Evolutionary conservation across 2,888 invertebrate genomes (phyloP).

Genomic region (Eupithecia inturbata): DNA sequence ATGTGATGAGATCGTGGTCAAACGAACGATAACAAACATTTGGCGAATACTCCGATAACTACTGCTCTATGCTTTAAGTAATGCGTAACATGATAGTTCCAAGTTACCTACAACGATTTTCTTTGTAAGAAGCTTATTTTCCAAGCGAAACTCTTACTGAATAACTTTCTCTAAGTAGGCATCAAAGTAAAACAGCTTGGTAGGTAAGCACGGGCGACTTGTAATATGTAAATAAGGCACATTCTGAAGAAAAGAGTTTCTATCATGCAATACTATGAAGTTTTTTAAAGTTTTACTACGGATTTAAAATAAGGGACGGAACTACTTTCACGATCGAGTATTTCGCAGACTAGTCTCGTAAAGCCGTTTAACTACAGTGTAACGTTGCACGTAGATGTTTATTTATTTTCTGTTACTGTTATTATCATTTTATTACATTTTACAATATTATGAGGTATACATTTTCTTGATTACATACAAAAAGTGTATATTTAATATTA

Average conservation of each 20-base stretch:
- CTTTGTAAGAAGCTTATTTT: background rate
- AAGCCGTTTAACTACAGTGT: too few relatives aligned
- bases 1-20: too few relatives aligned
- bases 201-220: background rate
- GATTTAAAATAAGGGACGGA: background rate
- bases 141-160: background rate
- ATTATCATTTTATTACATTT: too few relatives aligned
- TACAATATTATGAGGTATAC: too few relatives aligned
- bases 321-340: background rate
- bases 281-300: background rate
- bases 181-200: background rate
- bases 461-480: too few relatives aligned
- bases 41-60: too few relatives aligned
- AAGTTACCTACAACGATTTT: background rate
- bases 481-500: too few relatives aligned
- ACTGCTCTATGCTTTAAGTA: too few relatives aligned
- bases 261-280: background rate
- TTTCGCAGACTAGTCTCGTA: too few relatives aligned
- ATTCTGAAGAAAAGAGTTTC: background rate
- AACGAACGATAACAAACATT: too few relatives aligned
- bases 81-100: background rate
- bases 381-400: too few relatives aligned
- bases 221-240: constrained; percentile 4
- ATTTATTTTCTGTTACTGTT: too few relatives aligned
- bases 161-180: background rate